A percentile compares a stretch with the other conserved stretches of the same genome.
These are phyloP conservation scores for Chlorodrepanis virens DNA, from an alignment of 2,113 vertebrate species.

Conservation along the genomic window DNA sequence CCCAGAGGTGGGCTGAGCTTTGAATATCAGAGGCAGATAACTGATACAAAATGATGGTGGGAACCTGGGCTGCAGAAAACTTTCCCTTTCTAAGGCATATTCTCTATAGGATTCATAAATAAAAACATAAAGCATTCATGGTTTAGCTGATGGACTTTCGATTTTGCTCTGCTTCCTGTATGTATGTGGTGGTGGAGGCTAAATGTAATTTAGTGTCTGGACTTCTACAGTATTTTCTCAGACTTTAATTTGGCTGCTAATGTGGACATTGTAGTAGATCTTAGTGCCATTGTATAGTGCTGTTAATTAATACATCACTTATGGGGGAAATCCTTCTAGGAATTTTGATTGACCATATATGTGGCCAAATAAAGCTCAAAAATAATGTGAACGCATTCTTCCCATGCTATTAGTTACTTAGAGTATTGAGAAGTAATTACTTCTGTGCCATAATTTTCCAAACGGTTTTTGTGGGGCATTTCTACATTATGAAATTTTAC, in stretches of 20 bases:
- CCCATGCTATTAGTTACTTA: not conserved
- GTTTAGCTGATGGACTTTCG: accelerated
- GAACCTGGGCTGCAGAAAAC: not conserved
- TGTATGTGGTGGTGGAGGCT: not conserved
- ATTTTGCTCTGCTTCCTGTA: not conserved
- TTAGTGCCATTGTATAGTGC: not conserved
- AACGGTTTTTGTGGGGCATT: not conserved
- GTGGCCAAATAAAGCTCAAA: not conserved
- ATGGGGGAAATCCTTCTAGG: not conserved
- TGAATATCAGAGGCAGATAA: not conserved
- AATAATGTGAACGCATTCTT: not conserved
- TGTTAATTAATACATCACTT: not conserved
- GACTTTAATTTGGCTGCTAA: not conserved
- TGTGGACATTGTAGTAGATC: not conserved
- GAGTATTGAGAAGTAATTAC: not conserved
- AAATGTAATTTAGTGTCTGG: not conserved
- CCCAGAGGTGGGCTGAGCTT: not conserved
- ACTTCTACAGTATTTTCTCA: not conserved
- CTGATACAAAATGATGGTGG: not conserved
- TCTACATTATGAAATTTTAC: not conserved
- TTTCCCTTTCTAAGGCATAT: not conserved
- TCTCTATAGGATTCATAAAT: not conserved
- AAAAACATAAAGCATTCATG: not conserved
- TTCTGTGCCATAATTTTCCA: not conserved
- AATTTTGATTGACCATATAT: not conserved